Percentiles rank a stretch among this genome's conserved stretches.
Conservation (phyloP, 2,888 invertebrate species). For the Lissonota sp. region DNA sequence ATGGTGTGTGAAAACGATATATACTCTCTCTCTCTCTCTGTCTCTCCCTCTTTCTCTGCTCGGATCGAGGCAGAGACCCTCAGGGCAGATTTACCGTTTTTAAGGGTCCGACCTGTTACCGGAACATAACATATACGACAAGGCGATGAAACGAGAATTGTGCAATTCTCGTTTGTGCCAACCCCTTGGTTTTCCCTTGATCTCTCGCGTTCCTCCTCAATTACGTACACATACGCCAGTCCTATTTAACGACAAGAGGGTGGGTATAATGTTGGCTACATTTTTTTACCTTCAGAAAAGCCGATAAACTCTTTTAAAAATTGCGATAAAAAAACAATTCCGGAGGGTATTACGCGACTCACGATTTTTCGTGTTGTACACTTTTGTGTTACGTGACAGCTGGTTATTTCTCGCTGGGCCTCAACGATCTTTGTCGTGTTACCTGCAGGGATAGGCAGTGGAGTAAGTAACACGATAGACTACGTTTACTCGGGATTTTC, state of each 20-base stretch:
- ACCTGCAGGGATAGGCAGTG: slow-evolving; percentile 12
- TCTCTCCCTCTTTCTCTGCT: not conserved
- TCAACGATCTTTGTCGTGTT: slow-evolving; percentile 45
- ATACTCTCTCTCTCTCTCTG: slow-evolving; percentile 35
- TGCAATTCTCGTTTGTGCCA: slow-evolving; percentile 56
- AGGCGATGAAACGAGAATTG: slow-evolving; percentile 64
- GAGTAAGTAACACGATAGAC: slow-evolving; percentile 2
- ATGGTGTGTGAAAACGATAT: slow-evolving; percentile 74
- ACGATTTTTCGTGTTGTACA: slow-evolving; percentile 34
- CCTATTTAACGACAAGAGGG: not conserved
- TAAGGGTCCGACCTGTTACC: slow-evolving; percentile 69
- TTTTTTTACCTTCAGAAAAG: slow-evolving; percentile 4
- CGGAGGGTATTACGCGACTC: slow-evolving; percentile 7
- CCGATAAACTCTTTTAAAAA: slow-evolving; percentile 34
- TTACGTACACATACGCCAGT: slow-evolving; percentile 18
- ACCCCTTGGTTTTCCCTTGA: slow-evolving; percentile 30
- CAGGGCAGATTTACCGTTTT: slow-evolving; percentile 67
- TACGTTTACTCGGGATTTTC: slow-evolving; percentile 44
- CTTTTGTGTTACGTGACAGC: slow-evolving; percentile 59
- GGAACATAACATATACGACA: slow-evolving; percentile 57
- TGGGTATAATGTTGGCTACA: slow-evolving; percentile 24
- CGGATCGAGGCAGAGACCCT: slow-evolving; percentile 43
- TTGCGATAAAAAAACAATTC: slow-evolving; percentile 33
- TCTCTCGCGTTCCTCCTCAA: slow-evolving; percentile 24
- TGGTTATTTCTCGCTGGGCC: slow-evolving; percentile 55